Evolutionary conservation across 1,140 invertebrate species (phyloP), one percentile per base, ranked within the genome.

Genomic region (Cherax destructor): DNA sequence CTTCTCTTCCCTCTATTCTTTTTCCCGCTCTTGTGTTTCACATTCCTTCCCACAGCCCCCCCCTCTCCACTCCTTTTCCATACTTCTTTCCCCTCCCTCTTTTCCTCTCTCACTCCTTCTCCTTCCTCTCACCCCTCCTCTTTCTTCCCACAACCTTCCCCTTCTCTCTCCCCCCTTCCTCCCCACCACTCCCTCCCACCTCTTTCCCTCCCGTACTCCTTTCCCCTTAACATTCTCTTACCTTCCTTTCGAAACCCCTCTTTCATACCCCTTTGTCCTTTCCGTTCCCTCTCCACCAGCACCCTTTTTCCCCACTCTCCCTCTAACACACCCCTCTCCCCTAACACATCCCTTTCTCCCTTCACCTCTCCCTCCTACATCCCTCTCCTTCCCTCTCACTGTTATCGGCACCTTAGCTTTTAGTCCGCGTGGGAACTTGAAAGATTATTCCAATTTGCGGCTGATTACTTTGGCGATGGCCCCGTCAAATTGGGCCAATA

Each of bases 361-460:
- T 47, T 52, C 65, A 21, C 47, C 76, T 79, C 76, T 77, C 74
- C 77, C 11, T 56, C 50, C 50, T 21, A 11, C 65, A 41, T 65
- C 76, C 47, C 52, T 50, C 41, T 30, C 65, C 30, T 50, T 16
- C 49, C n/a, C n/a, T 65, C 24, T 69, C 77, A 7, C 77, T 74
- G 18, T 9, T 65, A 47, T 74, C 61, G 47, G 21, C 49, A 41
- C 69, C 49, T 86, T 86, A 65, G 81, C 81, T 83, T 83, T 47
- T 83, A 65, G 30, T 41, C n/a, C 16, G 9, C 72, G 72, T 78
- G 72, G 49, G 74, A 86, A 86, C 76, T 86, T 86, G 85, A 76
- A 77, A 52, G 85, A 86, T 86, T 86, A 86, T 86, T 86, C 72
- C 76, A 78, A 86, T 86, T 86, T 86, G 49, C 72, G 85, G 49